A percentile compares a stretch with the other conserved stretches of the same genome.
phyloP scores from a whole-genome alignment of 2,888 invertebrate species.

The Oscheius sp. region DNA sequence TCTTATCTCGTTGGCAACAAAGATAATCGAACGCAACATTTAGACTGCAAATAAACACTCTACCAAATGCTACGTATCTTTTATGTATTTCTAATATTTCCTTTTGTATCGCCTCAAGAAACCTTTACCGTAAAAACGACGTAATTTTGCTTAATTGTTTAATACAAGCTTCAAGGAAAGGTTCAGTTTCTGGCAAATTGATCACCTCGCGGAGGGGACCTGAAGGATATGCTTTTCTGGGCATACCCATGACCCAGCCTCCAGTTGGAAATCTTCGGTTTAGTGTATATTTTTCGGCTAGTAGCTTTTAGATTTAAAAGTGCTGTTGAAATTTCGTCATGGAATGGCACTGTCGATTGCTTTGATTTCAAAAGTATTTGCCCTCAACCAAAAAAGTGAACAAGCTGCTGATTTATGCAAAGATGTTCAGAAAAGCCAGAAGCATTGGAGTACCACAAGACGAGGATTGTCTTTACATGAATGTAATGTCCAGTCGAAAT shows the following conservation, averaged over 20 bases:
- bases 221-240: slow-evolving; percentile 3
- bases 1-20: no score
- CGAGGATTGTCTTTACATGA: slow-evolving; percentile 35
- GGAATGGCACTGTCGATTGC: not conserved
- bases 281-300: no score
- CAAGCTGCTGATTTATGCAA: not conserved
- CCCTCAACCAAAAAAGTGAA: no score
- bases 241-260: not conserved
- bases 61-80: no score
- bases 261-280: not conserved
- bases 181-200: slow-evolving; percentile 10
- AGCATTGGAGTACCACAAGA: not conserved
- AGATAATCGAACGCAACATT: no score
- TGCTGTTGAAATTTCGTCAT: not conserved
- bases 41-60: no score
- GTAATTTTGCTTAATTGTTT: no score
- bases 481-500: slow-evolving; percentile 31
- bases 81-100: no score
- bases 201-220: not conserved
- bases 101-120: no score
- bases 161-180: no score
- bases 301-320: slow-evolving; percentile 3
- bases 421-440: not conserved
- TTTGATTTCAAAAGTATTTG: not conserved
- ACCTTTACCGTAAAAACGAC: no score